Base-by-base conservation (phyloP, 2,888 invertebrate genomes). In the Gandaritis pyraliata region DNA sequence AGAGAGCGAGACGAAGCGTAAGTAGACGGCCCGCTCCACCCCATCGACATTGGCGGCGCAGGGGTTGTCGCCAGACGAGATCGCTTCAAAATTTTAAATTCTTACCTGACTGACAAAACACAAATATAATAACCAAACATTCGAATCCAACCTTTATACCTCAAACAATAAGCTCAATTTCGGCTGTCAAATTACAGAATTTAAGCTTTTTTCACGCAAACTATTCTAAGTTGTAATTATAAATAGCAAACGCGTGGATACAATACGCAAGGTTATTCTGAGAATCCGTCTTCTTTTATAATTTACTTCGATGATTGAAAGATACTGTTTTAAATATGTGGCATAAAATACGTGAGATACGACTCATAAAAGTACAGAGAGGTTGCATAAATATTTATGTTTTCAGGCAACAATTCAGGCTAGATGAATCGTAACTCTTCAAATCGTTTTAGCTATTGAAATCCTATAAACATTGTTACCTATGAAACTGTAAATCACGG, bases 31-130 rank as follows among this genome's bases (percentile, higher is more conserved):
- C 86, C 84, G 86, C 89, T 87, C 88, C 90, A 90, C 90, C 90
- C 90, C 86, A 86, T 85, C 85, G 79, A 72, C 81, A 82, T 75
- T 76, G 81, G 76, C 81, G 79, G 85, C 83, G 81, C 88, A 90
- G 90, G 90, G 91, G 90, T 90, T 90, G 90, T 87, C 88, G 88
- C 88, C 87, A 88, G 87, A 87, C 87, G 77, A 85, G 83, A 88
- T 87, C 83, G 82, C 78, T 85, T 79, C 81, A 77, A 88, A 88
- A 84, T 87, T 88, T 81, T 77, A 87, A 87, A 85, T 83, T 87
- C 68, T 81, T 89, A 89, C 89, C 87, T 88, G 87, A 59, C 81
- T 81, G 65, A 73, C 76, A 64, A 69, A 77, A 76, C 79, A 58
- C 75, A 77, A 80, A 81, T 74, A 82, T 79, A 73, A 74, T 67